Evolutionary conservation across 2,113 vertebrate genomes (phyloP).

Genomic region (Podiceps cristatus): DNA sequence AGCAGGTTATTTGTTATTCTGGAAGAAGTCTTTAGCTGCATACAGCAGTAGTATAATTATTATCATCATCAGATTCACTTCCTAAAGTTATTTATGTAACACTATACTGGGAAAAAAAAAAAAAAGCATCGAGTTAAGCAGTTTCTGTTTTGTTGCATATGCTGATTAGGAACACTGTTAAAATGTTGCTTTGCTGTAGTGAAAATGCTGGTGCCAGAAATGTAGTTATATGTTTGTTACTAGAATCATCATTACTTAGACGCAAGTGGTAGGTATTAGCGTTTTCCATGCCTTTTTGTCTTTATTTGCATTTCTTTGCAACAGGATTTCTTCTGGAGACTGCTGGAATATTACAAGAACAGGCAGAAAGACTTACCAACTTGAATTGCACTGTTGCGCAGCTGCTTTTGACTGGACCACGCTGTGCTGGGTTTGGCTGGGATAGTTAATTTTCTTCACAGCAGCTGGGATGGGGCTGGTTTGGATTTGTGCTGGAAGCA

Average conservation of each 20-base stretch:
- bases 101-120: background rate
- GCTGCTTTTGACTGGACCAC: background rate
- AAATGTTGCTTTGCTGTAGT: constrained; percentile 61
- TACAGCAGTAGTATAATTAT: constrained; percentile 66
- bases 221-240: constrained; percentile 60
- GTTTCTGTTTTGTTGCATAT: constrained; percentile 47
- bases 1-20: constrained; percentile 67
- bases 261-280: background rate
- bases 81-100: constrained; percentile 70
- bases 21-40: constrained; percentile 54
- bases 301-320: background rate
- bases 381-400: background rate
- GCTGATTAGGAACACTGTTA: constrained; percentile 65
- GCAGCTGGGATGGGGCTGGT: no score
- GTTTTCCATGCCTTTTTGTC: background rate
- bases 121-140: constrained; percentile 17
- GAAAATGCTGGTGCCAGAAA: constrained; percentile 47
- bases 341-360: background rate
- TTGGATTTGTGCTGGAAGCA: no score
- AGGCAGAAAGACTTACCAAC: background rate
- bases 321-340: background rate
- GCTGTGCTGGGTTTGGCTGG: no score
- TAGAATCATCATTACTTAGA: constrained; percentile 65
- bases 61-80: constrained; percentile 65
- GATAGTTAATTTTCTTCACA: no score